Evolutionary conservation across 2,797 vertebrate species (phyloP).

Genomic region (Peromyscus melanophrys): DNA sequence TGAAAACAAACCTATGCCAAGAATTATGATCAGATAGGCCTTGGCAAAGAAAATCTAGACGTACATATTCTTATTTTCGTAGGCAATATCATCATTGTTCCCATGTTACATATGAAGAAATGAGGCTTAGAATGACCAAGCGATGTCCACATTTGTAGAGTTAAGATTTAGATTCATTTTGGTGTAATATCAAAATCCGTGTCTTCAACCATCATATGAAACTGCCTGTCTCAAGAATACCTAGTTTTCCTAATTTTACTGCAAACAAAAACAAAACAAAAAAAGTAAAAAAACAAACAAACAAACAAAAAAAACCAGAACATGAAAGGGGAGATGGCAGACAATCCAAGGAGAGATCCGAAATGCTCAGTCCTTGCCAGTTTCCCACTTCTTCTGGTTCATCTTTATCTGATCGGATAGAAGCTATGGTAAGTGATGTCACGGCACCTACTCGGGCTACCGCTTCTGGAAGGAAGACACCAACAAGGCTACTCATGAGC

Average conservation of each 20-base stretch:
- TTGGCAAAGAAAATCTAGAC: not conserved
- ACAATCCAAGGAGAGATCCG: not conserved
- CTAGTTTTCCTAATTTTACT: not conserved
- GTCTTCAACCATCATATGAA: not conserved
- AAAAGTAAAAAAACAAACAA: too few species aligned
- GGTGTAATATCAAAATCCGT: conserved; percentile 12
- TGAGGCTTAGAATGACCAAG: not conserved
- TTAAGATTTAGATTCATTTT: conserved; percentile 19
- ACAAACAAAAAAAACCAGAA: not conserved
- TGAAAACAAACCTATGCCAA: not conserved
- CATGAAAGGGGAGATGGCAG: not conserved
- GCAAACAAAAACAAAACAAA: too few species aligned
- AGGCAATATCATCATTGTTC: not conserved
- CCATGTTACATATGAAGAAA: not conserved
- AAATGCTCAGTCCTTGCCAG: not conserved
- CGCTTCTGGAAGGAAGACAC: not conserved
- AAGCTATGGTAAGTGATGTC: not conserved
- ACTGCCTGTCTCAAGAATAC: not conserved
- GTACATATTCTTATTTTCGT: not conserved
- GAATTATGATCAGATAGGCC: not conserved
- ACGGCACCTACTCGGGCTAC: not conserved
- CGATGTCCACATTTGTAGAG: not conserved
- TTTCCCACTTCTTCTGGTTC: not conserved
- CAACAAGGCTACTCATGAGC: not conserved
- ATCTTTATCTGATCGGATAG: not conserved